Conservation (phyloP, 2,888 invertebrate species). For the Lochmaea crataegi region DNA sequence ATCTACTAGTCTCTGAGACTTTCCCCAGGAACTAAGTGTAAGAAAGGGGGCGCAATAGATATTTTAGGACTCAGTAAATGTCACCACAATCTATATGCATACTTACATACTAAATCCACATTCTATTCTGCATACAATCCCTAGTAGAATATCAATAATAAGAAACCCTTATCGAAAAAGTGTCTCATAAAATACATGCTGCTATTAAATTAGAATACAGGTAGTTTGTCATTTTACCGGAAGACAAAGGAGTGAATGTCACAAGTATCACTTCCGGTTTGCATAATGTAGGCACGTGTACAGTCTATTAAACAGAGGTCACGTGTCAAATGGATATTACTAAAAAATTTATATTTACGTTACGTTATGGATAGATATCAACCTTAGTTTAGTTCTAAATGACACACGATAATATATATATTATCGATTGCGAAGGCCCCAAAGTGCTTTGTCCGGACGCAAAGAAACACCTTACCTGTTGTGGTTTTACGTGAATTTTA, state of each 20-base stretch:
- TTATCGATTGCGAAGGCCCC: background rate
- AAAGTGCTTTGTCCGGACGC: constrained; percentile 1
- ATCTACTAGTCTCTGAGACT: no score
- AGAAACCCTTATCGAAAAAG: background rate
- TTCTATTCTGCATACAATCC: no score
- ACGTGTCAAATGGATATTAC: constrained; percentile 56
- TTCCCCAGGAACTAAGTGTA: no score
- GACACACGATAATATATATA: constrained; percentile 20
- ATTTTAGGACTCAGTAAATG: no score
- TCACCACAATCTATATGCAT: no score
- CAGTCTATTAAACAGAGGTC: constrained; percentile 45
- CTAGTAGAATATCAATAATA: background rate
- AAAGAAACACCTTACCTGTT: background rate
- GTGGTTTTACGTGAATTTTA: background rate
- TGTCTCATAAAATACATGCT: background rate
- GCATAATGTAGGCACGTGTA: constrained; percentile 27
- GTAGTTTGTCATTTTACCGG: constrained; percentile 28
- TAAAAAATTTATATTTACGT: constrained; percentile 47
- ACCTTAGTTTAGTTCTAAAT: constrained; percentile 19
- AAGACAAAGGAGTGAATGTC: constrained; percentile 42
- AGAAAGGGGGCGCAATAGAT: no score
- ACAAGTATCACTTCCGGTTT: constrained; percentile 49
- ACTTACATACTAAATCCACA: no score
- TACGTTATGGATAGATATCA: constrained; percentile 19
- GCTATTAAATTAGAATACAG: constrained; percentile 9